Conservation (phyloP, 2,113 vertebrate species). For the Ploceus nigricollis region DNA sequence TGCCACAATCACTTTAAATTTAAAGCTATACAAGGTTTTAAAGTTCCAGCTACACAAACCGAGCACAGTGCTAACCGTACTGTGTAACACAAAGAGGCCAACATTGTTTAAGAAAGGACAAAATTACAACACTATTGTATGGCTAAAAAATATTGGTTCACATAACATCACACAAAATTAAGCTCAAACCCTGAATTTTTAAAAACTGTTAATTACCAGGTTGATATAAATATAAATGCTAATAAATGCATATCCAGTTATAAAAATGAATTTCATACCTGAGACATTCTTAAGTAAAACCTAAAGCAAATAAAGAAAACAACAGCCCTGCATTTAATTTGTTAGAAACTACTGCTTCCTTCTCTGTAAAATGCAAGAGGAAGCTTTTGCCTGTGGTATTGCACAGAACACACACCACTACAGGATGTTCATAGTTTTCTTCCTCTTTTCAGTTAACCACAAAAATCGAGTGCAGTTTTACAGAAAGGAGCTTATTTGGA, state of each 20-base stretch:
- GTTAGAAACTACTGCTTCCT: not conserved
- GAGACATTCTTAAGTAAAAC: not conserved
- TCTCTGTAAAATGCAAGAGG: not conserved
- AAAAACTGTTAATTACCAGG: not conserved
- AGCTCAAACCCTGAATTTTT: not conserved
- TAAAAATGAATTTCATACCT: not conserved
- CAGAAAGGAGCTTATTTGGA: slow-evolving; percentile 5
- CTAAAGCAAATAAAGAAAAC: not conserved
- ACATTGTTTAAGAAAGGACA: not conserved
- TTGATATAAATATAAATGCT: not conserved
- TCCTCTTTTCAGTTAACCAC: slow-evolving; percentile 48
- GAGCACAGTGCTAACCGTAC: not conserved
- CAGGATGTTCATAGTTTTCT: slow-evolving; percentile 50
- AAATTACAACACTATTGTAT: not conserved
- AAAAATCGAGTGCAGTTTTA: slow-evolving; percentile 13
- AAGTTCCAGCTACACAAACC: not conserved
- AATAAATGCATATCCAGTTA: not conserved
- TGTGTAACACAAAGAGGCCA: not conserved
- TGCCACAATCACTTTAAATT: not conserved
- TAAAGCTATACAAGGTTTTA: not conserved
- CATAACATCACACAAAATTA: not conserved
- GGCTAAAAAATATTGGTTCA: not conserved
- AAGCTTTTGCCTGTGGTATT: slow-evolving; percentile 43
- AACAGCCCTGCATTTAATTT: not conserved
- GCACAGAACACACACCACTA: slow-evolving; percentile 35